These are phyloP conservation scores for Notothenia rossii DNA, from an alignment of 2,113 vertebrate species.

Conservation along the genomic window DNA sequence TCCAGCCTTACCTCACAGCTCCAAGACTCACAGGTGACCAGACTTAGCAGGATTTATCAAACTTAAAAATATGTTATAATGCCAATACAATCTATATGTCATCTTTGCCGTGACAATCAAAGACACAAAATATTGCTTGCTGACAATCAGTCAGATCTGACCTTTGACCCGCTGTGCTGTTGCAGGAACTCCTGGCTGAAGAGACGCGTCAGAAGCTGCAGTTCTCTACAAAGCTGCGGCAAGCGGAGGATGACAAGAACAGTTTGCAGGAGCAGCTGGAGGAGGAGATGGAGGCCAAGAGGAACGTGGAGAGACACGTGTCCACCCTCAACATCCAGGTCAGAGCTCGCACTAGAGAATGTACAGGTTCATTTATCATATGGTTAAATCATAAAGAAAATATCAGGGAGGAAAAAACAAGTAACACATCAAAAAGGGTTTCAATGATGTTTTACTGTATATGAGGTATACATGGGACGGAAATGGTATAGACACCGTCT, in stretches of 20 bases:
- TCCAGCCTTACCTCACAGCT: conserved; percentile 90
- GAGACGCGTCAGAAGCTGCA: conserved; percentile 95
- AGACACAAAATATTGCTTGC: neutral
- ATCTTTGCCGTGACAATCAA: neutral
- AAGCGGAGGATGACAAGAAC: conserved; percentile 92
- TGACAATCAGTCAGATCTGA: neutral
- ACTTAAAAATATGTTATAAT: neutral
- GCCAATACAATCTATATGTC: neutral
- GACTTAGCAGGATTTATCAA: neutral
- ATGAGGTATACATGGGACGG: neutral
- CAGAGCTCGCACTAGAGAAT: conserved; percentile 4
- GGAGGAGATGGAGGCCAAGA: conserved; percentile 93
- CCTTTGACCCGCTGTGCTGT: conserved; percentile 5
- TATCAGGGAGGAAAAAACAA: neutral
- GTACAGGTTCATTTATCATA: neutral
- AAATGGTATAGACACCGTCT: neutral
- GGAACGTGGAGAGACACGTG: conserved; percentile 92
- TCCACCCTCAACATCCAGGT: conserved; percentile 95
- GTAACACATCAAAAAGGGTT: no score
- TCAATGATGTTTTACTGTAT: neutral
- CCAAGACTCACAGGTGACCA: conserved; percentile 91
- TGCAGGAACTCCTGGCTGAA: conserved; percentile 93
- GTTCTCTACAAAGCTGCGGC: conserved; percentile 92
- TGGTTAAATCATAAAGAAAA: neutral
- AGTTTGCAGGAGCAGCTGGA: conserved; percentile 95